A percentile compares a stretch with the other conserved stretches of the same genome.
Evolutionary conservation across 2,797 vertebrate species (phyloP).

Genomic region (Microctenopoma stevenorrisi): DNA sequence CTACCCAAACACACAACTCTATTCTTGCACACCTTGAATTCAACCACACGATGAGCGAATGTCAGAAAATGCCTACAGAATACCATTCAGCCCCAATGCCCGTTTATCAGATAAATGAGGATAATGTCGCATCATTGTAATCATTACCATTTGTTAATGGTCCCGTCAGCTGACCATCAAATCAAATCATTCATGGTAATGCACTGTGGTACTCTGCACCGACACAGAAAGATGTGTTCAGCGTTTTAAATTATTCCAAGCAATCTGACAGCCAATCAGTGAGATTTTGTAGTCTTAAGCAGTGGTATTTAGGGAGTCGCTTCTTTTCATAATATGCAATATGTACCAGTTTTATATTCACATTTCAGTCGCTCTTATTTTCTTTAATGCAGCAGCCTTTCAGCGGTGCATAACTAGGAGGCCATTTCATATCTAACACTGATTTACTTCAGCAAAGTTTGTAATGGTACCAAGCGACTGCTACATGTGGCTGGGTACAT

Average conservation of each 20-base stretch:
- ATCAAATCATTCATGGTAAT: slow-evolving; percentile 19
- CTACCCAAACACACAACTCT: slow-evolving; percentile 14
- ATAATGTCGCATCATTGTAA: slow-evolving; percentile 36
- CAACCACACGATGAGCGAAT: slow-evolving; percentile 33
- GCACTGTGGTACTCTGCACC: slow-evolving; percentile 10
- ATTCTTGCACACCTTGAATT: slow-evolving; percentile 35
- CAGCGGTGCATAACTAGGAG: neutral
- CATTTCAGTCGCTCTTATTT: slow-evolving; percentile 11
- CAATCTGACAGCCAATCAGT: slow-evolving; percentile 24
- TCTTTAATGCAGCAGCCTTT: slow-evolving; percentile 6
- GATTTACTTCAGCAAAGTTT: slow-evolving; percentile 35
- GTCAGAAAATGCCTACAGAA: slow-evolving; percentile 53
- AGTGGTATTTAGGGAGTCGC: slow-evolving; percentile 15
- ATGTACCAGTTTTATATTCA: neutral
- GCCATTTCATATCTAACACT: slow-evolving; percentile 1
- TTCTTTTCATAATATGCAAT: slow-evolving; percentile 25
- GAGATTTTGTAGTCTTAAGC: neutral
- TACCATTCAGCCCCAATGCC: slow-evolving; percentile 27
- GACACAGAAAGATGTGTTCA: slow-evolving; percentile 4
- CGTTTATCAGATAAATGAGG: slow-evolving; percentile 21
- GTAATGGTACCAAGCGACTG: slow-evolving; percentile 27
- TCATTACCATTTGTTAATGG: slow-evolving; percentile 26
- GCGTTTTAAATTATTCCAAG: slow-evolving; percentile 7
- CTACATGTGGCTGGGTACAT: slow-evolving; percentile 47
- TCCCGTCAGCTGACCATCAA: slow-evolving; percentile 28